Evolutionary conservation across 2,797 vertebrate genomes (phyloP), one percentile per base, ranked within the genome.

Genomic region (Hoplostethus mediterraneus): DNA sequence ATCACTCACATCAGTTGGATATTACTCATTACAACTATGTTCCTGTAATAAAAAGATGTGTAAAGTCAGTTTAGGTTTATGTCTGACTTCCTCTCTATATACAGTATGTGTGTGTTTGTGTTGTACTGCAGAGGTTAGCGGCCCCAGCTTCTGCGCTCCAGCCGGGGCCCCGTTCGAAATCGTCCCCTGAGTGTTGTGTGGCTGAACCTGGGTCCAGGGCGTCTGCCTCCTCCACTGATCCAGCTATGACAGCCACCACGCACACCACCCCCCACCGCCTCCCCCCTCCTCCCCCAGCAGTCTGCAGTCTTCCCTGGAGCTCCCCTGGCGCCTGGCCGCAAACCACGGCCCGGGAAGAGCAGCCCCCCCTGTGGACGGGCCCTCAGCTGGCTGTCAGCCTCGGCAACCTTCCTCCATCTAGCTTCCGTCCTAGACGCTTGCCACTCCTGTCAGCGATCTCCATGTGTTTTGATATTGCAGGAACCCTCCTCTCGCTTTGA

Each of bases 231-330:
- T 87, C 86, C 84, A 76, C 90, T 92, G 92, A 94, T 92, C 93
- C 93, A 86, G 77, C 84, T 75, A 89, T 94, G 94, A 94, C 94
- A 93, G 92, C 73, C 67, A n/a, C n/a, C n/a, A n/a, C n/a, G n/a
- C n/a, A n/a, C n/a, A n/a, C n/a, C n/a, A n/a, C n/a, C n/a, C n/a
- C n/a, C n/a, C n/a, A n/a, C 64, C 60, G 60, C 57, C 73, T 49
- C 54, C 79, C 75, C 73, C 71, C 67, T 75, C 36, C 78, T 59
- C 65, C 77, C 71, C 80, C 67, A 67, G 80, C 67, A 67, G 80
- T 79, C 75, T 79, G 57, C 66, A 79, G 52, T 21, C 67, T 79
- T 70, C 56, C 79, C 68, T 28, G 57, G 47, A 56, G 58, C 68
- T 90, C 88, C 89, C 89, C 47, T 59, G 82, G 78, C 44, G 77